Evolutionary conservation across 1,140 invertebrate genomes (phyloP), one percentile per base, ranked within the genome.

Genomic region (Sarcophaga peregrina): DNA sequence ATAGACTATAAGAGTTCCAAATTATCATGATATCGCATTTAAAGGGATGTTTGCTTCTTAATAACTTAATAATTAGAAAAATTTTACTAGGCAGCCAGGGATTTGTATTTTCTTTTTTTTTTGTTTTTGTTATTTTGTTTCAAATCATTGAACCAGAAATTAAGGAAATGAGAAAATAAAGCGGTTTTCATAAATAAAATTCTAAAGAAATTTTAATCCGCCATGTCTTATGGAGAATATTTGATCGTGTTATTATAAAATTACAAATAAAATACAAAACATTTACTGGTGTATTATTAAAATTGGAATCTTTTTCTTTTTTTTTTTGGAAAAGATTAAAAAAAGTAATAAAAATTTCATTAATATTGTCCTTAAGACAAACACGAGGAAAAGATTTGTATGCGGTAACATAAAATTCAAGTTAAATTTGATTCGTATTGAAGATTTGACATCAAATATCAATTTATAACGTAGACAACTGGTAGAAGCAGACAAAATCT

Each of bases 81-180:
- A 58, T n/a, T n/a, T 58, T 58, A n/a, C 54, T 52, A 5, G 0
- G 13, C 8, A 52, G 50, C 2, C 50, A 52, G 9, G 8, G 1
- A 52, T 10, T 10, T 8, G 58, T 68, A 20, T 17, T 68, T n/a
- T n/a, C n/a, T n/a, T n/a, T n/a, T n/a, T n/a, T n/a, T n/a, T n/a
- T n/a, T n/a, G n/a, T n/a, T n/a, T n/a, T n/a, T n/a, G n/a, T n/a
- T 68, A 58, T 58, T 20, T n/a, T 68, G 17, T 68, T 68, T 17
- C 20, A 68, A 68, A 68, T 68, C 62, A 68, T 68, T 68, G 62
- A 68, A 68, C 62, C 10, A 20, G 62, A 68, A 68, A 68, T 68
- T 0, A 68, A 68, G 17, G 17, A 68, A 68, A 68, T 58, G 54
- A 58, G 54, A n/a, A 68, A 25, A 25, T 68, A 68, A 68, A 68